Conservation (phyloP, 2,888 invertebrate species). For the Tridacna gigas region DNA sequence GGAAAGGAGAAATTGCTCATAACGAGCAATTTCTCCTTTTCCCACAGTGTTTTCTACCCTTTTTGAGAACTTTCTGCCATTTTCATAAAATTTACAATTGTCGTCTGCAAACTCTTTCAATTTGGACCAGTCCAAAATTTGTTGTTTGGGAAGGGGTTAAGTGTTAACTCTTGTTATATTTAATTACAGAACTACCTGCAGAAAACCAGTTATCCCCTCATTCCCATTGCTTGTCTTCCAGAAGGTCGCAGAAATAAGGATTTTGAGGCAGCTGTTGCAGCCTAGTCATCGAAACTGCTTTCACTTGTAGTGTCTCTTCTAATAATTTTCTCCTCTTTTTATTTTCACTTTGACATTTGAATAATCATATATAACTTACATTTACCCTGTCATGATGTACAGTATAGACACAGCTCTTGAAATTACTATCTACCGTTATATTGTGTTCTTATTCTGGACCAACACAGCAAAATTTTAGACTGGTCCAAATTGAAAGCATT, state of each 20-base stretch:
- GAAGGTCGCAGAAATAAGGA: neutral
- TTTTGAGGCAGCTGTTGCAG: constrained; percentile 8
- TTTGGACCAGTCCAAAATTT: too few relatives aligned
- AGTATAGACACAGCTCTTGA: neutral
- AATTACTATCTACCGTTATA: too few relatives aligned
- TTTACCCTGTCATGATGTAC: neutral
- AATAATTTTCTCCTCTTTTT: neutral
- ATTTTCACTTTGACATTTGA: neutral
- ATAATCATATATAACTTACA: neutral
- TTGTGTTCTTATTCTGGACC: too few relatives aligned
- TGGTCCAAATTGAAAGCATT: neutral
- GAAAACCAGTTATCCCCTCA: neutral
- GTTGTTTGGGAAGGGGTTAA: too few relatives aligned
- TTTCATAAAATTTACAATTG: neutral
- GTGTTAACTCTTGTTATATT: too few relatives aligned
- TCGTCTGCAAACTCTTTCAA: too few relatives aligned
- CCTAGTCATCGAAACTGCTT: neutral
- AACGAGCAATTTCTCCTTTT: neutral
- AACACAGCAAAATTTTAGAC: neutral
- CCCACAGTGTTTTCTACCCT: neutral
- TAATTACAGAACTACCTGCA: constrained; percentile 5
- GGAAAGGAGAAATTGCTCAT: neutral
- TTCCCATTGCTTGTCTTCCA: neutral
- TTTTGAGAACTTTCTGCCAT: neutral
- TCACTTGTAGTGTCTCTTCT: neutral